Evolutionary conservation across 2,888 invertebrate genomes (phyloP).

Genomic region (Plebejus anna): DNA sequence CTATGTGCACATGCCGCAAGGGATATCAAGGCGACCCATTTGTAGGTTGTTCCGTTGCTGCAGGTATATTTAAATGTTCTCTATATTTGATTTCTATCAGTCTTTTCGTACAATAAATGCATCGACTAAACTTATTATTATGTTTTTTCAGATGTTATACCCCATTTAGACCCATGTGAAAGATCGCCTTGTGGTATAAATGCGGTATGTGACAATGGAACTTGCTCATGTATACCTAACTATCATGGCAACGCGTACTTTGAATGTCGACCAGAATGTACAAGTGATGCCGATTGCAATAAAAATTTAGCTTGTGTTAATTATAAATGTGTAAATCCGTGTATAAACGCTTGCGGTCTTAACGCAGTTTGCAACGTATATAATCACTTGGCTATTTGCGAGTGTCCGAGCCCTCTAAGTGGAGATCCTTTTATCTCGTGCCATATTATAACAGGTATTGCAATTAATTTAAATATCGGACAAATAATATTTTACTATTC

Average conservation of each 20-base stretch:
- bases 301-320: conserved; percentile 85
- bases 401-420: conserved; percentile 84
- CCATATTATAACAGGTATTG: conserved; percentile 72
- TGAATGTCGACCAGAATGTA: conserved; percentile 89
- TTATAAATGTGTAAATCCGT: conserved; percentile 87
- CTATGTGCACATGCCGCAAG: conserved; percentile 85
- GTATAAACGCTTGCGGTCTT: conserved; percentile 84
- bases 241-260: conserved; percentile 84
- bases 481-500: neutral
- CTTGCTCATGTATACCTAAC: conserved; percentile 81
- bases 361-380: conserved; percentile 87
- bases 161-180: conserved; percentile 76
- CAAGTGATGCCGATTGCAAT: conserved; percentile 85
- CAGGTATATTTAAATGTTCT: neutral
- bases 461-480: conserved; percentile 27
- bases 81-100: neutral
- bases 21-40: conserved; percentile 88
- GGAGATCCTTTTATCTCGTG: conserved; percentile 90
- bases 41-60: conserved; percentile 60
- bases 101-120: conserved; percentile 8
- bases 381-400: conserved; percentile 88
- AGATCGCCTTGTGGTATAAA: conserved; percentile 84
- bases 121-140: conserved; percentile 12
- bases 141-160: conserved; percentile 55
- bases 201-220: conserved; percentile 78